Base-by-base conservation (phyloP, 2,113 vertebrate species). In the Nicator chloris region DNA sequence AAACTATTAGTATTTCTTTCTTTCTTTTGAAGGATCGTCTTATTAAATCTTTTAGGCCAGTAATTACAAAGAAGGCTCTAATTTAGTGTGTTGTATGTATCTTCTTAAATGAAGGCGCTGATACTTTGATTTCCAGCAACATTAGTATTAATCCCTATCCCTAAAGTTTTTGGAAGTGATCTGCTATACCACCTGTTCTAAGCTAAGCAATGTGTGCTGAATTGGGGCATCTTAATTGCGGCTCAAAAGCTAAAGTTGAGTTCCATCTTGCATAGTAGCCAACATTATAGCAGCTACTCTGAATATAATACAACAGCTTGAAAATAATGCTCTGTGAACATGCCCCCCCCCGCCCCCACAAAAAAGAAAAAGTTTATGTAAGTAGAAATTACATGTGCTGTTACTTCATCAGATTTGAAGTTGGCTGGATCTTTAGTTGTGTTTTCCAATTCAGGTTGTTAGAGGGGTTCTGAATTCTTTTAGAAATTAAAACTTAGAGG, bases 331-430 rank as follows among this genome's bases (percentile, higher is more conserved):
- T 42, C 6, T 59, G 65, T 59, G 57, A 91, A 22, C 11, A 33
- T 2, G 3, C 3, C 7, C 14, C 16, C 4, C 4, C 6, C 4
- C 27, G 15, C 16, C 9, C 6, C 2, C 14, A 17, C 13, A 44
- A 44, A 44, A 7, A 44, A n/a, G n/a, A 44, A 44, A 44, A 44
- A 44, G 42, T 44, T 44, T 44, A 44, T 44, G 14, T 76, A 31
- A 9, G 82, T 22, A 11, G 45, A 56, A 65, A 11, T 71, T 85
- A 11, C 4, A 5, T 33, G 1, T 82, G 44, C 27, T 64, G 26
- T 59, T 82, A 33, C 47, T 61, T 54, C 68, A 11, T 20, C 5
- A 40, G 17, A 17, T 86, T 77, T 77, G 81, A 68, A 13, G 35
- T 80, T 56, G 33, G 3, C 17, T 81, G n/a, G 20, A 27, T 47